These are phyloP conservation scores for Clavelina lepadiformis DNA, from an alignment of 23 tunicate genomes.

Conservation along the genomic window DNA sequence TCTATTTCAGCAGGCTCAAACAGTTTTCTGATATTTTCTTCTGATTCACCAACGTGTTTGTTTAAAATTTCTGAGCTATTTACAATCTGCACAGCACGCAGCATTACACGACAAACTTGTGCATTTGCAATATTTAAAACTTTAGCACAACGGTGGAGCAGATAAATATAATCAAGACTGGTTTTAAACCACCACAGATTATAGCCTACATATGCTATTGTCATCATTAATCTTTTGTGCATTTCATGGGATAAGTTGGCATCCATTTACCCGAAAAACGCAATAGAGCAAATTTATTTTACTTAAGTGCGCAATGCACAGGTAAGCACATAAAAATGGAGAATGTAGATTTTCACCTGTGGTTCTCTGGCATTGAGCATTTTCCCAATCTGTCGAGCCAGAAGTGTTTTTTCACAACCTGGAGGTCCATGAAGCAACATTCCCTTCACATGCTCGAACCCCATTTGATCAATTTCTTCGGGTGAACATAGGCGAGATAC, in stretches of 20 bases:
- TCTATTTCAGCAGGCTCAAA: constrained; percentile 98
- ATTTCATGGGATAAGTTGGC: too few relatives aligned
- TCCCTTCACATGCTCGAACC: constrained; percentile 93
- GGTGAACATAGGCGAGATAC: constrained; percentile 93
- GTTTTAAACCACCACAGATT: too few relatives aligned
- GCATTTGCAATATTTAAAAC: too few relatives aligned
- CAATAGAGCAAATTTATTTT: too few relatives aligned
- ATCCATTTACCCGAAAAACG: too few relatives aligned
- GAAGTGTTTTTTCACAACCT: constrained; percentile 96
- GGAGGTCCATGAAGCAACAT: constrained; percentile 93
- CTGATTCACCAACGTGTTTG: constrained; percentile 97
- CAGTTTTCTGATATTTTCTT: constrained; percentile 85
- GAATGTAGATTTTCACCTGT: constrained; percentile 36
- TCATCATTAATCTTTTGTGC: too few relatives aligned
- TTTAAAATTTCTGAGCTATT: constrained; percentile 98
- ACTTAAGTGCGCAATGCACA: too few relatives aligned
- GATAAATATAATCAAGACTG: too few relatives aligned
- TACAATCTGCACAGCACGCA: constrained; percentile 47
- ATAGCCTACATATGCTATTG: too few relatives aligned
- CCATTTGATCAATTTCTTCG: constrained; percentile 80
- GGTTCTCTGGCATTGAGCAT: constrained; percentile 97
- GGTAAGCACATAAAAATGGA: too few relatives aligned
- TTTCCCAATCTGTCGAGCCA: constrained; percentile 98
- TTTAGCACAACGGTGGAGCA: too few relatives aligned
- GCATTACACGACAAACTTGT: too few relatives aligned